A percentile compares a stretch with the other conserved stretches of the same genome.
Conservation (phyloP, 1,140 invertebrate species). For the Drosophila cardini region DNA sequence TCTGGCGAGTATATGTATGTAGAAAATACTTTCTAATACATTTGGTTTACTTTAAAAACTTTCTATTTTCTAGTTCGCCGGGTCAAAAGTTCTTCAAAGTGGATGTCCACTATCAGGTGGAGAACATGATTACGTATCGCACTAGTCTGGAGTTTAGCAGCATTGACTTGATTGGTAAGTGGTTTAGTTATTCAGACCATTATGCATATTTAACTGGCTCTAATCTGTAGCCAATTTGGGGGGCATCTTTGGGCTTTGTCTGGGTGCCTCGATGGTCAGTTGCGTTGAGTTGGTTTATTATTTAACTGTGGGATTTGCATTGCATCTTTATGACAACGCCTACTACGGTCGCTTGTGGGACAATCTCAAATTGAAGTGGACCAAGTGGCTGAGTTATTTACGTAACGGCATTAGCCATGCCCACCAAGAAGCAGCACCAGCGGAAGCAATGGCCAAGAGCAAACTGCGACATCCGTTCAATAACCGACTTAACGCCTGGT, state of each 20-base stretch:
- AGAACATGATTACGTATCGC: conserved; percentile 63
- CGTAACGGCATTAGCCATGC: conserved; percentile 56
- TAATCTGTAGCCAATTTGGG: conserved; percentile 72
- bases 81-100: conserved; percentile 56
- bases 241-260: conserved; percentile 82
- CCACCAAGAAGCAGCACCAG: not conserved
- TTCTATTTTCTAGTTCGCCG: not conserved
- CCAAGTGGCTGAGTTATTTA: conserved; percentile 42
- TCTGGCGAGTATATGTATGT: conserved; percentile 30
- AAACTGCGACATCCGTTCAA: conserved; percentile 58
- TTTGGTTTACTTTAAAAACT: not conserved
- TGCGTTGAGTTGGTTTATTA: conserved; percentile 84
- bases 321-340: conserved; percentile 70
- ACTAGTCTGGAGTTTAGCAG: conserved; percentile 71
- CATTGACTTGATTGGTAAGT: conserved; percentile 70
- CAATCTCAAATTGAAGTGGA: conserved; percentile 36
- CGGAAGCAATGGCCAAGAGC: conserved; percentile 4
- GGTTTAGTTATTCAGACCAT: too few species aligned
- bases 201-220: not conserved
- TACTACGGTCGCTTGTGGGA: conserved; percentile 53
- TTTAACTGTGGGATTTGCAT: conserved; percentile 70
- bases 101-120: conserved; percentile 79
- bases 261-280: conserved; percentile 84
- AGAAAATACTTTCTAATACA: not conserved
- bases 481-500: conserved; percentile 54